Conservation (phyloP, 1,140 invertebrate species). For the Coenobita brevimanus region DNA sequence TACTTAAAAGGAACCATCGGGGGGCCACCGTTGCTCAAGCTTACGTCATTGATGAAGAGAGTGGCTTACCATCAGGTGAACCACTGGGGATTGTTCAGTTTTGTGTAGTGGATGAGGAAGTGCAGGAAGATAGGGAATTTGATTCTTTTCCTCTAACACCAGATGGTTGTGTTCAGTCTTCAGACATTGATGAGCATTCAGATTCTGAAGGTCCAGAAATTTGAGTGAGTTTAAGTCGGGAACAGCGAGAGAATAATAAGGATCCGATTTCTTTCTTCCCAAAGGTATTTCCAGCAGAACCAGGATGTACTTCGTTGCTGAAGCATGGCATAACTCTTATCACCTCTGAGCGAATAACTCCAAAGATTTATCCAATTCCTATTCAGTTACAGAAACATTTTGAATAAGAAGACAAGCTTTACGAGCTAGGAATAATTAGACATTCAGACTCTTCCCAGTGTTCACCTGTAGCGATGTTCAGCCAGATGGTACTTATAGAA, state of each 20-base stretch:
- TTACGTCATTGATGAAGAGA: not conserved
- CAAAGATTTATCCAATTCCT: constrained; percentile 13
- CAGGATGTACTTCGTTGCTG: not conserved
- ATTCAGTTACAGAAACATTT: constrained; percentile 1
- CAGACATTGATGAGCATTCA: no score
- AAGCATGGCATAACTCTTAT: not conserved
- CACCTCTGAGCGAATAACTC: not conserved
- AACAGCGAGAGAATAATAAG: no score
- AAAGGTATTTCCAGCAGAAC: not conserved
- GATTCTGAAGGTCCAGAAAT: no score
- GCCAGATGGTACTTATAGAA: constrained; percentile 21
- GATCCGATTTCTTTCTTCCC: no score
- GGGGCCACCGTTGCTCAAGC: not conserved
- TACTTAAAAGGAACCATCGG: not conserved
- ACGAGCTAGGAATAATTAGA: constrained; percentile 15
- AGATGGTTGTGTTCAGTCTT: no score
- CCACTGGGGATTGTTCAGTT: no score
- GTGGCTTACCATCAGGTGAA: no score
- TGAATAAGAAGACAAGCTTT: not conserved
- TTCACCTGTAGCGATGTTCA: constrained; percentile 43
- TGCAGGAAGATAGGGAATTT: no score
- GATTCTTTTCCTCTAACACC: no score
- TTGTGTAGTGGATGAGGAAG: no score
- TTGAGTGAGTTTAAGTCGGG: no score
- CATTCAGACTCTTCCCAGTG: constrained; percentile 22